These are phyloP conservation scores for Rhadinocentrus ornatus DNA, from an alignment of 2,797 vertebrate species.

Conservation along the genomic window DNA sequence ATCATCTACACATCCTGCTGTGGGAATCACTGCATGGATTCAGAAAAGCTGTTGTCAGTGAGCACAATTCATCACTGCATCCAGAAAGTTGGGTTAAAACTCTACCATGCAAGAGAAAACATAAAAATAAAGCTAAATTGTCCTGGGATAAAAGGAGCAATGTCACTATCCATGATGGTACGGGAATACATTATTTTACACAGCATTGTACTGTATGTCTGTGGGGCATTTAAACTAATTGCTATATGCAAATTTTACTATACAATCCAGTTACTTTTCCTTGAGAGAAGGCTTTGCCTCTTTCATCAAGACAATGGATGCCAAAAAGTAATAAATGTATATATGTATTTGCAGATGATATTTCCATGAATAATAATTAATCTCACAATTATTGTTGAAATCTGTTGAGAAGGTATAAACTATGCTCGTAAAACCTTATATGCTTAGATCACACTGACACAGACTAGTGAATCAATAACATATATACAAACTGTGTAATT, in stretches of 20 bases:
- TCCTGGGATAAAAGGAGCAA: background rate
- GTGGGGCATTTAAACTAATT: background rate
- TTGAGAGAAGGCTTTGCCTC: background rate
- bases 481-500: constrained; percentile 46
- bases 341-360: background rate
- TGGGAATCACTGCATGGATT: background rate
- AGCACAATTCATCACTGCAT: background rate
- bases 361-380: constrained; percentile 2
- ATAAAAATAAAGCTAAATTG: background rate
- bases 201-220: background rate
- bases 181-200: background rate
- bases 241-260: background rate
- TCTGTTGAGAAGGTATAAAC: constrained; percentile 4
- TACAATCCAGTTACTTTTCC: background rate
- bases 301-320: background rate
- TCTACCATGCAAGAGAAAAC: background rate
- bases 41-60: background rate
- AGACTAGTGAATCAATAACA: constrained; percentile 21
- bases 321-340: background rate
- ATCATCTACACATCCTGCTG: background rate
- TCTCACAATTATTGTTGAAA: background rate
- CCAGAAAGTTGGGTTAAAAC: background rate
- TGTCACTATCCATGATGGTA: background rate
- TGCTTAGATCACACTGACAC: constrained; percentile 39
- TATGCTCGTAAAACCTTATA: constrained; percentile 23